Base-by-base conservation (phyloP, 2,888 invertebrate species). In the Netelia inedita region DNA sequence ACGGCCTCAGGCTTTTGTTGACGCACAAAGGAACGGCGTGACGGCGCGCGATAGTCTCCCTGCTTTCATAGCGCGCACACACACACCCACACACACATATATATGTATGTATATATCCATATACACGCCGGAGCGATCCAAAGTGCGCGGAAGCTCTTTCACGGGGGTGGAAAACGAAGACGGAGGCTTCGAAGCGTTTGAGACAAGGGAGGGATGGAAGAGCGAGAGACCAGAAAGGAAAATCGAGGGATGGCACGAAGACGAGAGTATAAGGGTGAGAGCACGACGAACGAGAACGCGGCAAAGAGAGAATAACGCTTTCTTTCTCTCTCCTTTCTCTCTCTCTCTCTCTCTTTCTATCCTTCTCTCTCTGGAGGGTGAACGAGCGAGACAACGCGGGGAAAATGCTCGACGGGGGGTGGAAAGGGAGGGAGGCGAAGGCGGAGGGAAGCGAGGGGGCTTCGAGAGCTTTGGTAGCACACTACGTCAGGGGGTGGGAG, bases 1-100 rank as follows among this genome's bases (percentile, higher is more conserved):
- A 69, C 80, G 85, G 86, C 83, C 83, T 87, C 79, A 79, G 80
- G 88, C 89, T 89, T 89, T 91, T 90, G 92, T 92, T 90, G 92
- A 91, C 90, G 91, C 88, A 90, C 91, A 91, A 92, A 92, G 91
- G 88, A 92, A 86, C 88, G 89, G 88, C 90, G 90, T 91, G 91
- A 92, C 92, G 88, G 90, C 87, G 88, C 85, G 88, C 89, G 88
- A 89, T 89, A 89, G 89, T 89, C 89, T 83, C 87, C 86, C 87
- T 86, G 89, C 87, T 89, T 89, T 88, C 87, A 87, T 41, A 35
- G 75, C n/a, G 3, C 3, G 5, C n/a, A 57, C 1, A 11, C 50
- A 21, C 3, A 16, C n/a, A 57, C 1, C 8, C 50, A 76, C 41
- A 23, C 16, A 9, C 9, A 35, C 8, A 61, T 6, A 63, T 19